Conservation (phyloP, 2,113 vertebrate species). For the Aplodontia rufa region DNA sequence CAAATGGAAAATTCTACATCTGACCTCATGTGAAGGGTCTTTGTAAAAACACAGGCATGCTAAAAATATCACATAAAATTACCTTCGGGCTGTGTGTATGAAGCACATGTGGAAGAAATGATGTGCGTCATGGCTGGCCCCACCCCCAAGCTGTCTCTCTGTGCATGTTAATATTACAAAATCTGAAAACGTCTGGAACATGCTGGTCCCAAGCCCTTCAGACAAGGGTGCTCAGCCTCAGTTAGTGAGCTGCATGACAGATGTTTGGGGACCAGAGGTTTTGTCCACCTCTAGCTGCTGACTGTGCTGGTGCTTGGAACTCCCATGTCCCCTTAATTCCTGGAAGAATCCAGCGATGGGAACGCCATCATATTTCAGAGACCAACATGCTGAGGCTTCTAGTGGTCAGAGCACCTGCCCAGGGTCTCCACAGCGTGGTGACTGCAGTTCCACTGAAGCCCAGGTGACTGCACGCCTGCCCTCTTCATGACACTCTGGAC, state of each 20-base stretch:
- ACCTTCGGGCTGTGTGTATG: background rate
- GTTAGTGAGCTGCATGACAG: background rate
- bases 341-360: background rate
- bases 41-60: background rate
- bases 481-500: rapidly evolving
- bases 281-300: rapidly evolving
- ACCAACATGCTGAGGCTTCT: background rate
- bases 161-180: too few relatives aligned
- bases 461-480: background rate
- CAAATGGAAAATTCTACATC: background rate
- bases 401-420: background rate
- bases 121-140: background rate
- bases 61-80: background rate
- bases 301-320: background rate
- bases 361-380: background rate
- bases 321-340: background rate
- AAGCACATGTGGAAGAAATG: too few relatives aligned
- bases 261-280: background rate
- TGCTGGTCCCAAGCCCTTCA: background rate
- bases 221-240: background rate
- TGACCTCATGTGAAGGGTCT: background rate
- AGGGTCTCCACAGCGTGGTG: background rate
- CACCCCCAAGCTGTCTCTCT: background rate
- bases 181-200: background rate
- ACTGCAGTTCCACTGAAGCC: background rate